Evolutionary conservation across 2,888 invertebrate genomes (phyloP).

Genomic region (Meghimatium bilineatum): DNA sequence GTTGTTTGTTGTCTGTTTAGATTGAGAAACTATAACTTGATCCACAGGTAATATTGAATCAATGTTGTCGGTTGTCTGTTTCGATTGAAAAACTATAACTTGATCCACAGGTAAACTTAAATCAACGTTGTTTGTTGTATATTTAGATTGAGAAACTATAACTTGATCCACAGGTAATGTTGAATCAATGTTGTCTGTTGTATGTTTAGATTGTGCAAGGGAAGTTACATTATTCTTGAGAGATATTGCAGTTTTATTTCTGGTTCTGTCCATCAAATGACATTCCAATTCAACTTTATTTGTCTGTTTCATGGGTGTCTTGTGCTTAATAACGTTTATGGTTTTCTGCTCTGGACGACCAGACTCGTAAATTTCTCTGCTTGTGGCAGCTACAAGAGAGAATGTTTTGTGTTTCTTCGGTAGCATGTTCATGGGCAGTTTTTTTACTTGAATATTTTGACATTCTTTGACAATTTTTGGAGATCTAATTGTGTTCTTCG

Average conservation of each 20-base stretch:
- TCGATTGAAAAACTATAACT: too few species aligned
- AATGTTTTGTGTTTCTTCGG: background rate
- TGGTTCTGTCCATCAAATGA: background rate
- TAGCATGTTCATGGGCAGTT: background rate
- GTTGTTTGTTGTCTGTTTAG: too few species aligned
- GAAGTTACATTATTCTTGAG: too few species aligned
- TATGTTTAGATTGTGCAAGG: too few species aligned
- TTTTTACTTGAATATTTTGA: slow-evolving; percentile 19
- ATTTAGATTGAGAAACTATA: background rate
- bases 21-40: too few species aligned
- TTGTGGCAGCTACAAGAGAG: background rate
- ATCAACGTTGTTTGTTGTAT: background rate
- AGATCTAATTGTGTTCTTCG: background rate
- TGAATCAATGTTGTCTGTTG: background rate
- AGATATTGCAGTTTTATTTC: too few species aligned
- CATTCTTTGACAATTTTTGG: slow-evolving; percentile 22
- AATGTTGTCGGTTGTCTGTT: too few species aligned
- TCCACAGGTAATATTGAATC: too few species aligned
- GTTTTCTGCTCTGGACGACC: background rate
- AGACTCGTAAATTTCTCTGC: too few species aligned
- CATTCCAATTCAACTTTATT: background rate
- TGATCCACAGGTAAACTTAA: too few species aligned
- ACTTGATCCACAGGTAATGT: background rate
- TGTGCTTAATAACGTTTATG: background rate
- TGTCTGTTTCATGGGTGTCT: background rate